phyloP scores from a whole-genome alignment of 2,888 invertebrate genomes.

The Xestia xanthographa region DNA sequence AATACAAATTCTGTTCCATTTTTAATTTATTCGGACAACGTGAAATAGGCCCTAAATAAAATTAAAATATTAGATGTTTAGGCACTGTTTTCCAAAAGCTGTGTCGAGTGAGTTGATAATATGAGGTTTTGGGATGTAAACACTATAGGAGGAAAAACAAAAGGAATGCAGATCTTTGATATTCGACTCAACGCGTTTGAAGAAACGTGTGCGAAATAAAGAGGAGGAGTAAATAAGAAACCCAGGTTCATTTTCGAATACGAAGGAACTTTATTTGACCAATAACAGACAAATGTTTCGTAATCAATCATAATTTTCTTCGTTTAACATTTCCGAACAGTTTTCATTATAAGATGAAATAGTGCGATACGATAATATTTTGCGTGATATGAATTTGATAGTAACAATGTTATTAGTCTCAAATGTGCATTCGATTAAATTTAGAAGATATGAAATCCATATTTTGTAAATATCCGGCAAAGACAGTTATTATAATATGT shows the following conservation, averaged over 20 bases:
- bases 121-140: background rate
- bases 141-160: background rate
- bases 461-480: slow-evolving; percentile 81
- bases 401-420: slow-evolving; percentile 71
- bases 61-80: background rate
- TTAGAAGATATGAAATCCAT: slow-evolving; percentile 80
- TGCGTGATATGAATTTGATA: slow-evolving; percentile 84
- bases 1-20: no score
- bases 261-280: slow-evolving; percentile 90
- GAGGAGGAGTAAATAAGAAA: slow-evolving; percentile 57
- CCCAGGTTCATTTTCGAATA: slow-evolving; percentile 73
- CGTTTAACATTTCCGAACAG: slow-evolving; percentile 76
- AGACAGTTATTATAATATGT: slow-evolving; percentile 72
- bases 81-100: no score
- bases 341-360: slow-evolving; percentile 79
- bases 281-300: slow-evolving; percentile 84
- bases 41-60: background rate
- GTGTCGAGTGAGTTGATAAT: no score
- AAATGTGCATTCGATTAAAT: slow-evolving; percentile 79
- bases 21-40: no score
- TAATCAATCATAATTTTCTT: slow-evolving; percentile 76
- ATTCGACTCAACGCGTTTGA: slow-evolving; percentile 3
- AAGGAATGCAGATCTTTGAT: slow-evolving; percentile 9
- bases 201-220: background rate
- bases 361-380: slow-evolving; percentile 82